Percentiles rank a stretch among this genome's conserved stretches.
These are phyloP conservation scores for Formica aserva DNA, from an alignment of 2,888 invertebrate genomes.

Conservation along the genomic window DNA sequence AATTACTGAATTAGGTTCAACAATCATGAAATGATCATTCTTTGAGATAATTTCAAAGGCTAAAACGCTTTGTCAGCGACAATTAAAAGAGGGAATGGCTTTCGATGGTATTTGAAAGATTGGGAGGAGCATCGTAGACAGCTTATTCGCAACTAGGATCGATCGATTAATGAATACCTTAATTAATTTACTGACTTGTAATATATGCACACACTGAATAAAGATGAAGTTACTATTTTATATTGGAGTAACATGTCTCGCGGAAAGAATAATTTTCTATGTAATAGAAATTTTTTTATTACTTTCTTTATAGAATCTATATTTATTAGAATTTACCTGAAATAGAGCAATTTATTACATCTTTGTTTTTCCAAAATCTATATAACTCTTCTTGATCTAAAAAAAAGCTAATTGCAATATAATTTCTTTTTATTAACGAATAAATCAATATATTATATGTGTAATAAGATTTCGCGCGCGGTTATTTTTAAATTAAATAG, in stretches of 20 bases:
- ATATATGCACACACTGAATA: slow-evolving; percentile 85
- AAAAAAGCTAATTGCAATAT: not conserved
- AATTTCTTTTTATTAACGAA: not conserved
- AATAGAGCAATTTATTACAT: slow-evolving; percentile 47
- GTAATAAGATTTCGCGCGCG: not conserved
- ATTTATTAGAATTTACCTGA: not conserved
- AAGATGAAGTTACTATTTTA: slow-evolving; percentile 85
- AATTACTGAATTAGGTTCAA: not conserved
- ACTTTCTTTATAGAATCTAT: slow-evolving; percentile 19
- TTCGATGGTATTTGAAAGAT: slow-evolving; percentile 50
- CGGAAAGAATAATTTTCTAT: slow-evolving; percentile 32
- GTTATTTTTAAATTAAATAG: slow-evolving; percentile 3
- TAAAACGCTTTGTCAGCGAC: slow-evolving; percentile 2
- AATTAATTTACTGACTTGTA: slow-evolving; percentile 82
- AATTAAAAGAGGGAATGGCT: slow-evolving; percentile 41
- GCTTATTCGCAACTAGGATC: slow-evolving; percentile 78
- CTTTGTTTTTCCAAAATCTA: slow-evolving; percentile 71
- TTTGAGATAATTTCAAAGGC: not conserved
- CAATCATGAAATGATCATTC: not conserved
- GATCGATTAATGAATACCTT: slow-evolving; percentile 76
- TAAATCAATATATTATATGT: not conserved
- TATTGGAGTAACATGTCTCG: slow-evolving; percentile 55
- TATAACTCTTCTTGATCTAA: slow-evolving; percentile 57
- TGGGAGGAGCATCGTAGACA: slow-evolving; percentile 72
- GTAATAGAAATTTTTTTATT: slow-evolving; percentile 29